phyloP scores from a whole-genome alignment of 2,888 invertebrate species.

The Trimorus sp. region DNA sequence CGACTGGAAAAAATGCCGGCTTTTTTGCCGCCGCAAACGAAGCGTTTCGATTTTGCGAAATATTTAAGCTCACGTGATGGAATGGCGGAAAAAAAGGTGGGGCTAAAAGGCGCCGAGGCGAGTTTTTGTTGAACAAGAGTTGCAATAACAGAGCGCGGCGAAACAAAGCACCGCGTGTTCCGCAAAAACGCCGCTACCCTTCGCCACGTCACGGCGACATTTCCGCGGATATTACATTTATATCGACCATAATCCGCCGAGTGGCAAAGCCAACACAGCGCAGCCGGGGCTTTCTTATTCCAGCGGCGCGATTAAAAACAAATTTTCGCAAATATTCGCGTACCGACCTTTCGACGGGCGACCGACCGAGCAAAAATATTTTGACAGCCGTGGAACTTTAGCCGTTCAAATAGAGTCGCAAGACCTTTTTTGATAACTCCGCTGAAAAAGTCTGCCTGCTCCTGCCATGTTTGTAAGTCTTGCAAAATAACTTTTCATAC shows the following conservation, averaged over 20 bases:
- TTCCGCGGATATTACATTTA: constrained; percentile 4
- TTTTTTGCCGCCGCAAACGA: background rate
- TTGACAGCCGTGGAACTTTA: constrained; percentile 5
- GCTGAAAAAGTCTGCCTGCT: background rate
- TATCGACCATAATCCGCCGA: constrained; percentile 10
- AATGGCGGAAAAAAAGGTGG: no score
- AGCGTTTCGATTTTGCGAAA: no score
- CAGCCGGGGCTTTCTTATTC: constrained; percentile 19
- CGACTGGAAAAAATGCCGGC: constrained; percentile 5
- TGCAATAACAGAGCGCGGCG: background rate
- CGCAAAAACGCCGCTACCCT: background rate
- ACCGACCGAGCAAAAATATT: constrained; percentile 13
- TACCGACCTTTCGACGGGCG: constrained; percentile 1
- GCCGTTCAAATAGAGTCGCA: background rate
- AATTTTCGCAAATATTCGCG: constrained; percentile 25
- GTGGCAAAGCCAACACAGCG: constrained; percentile 10
- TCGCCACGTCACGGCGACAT: no score
- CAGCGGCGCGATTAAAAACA: constrained; percentile 5
- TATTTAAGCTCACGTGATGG: no score
- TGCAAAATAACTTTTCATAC: no score
- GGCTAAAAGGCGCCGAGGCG: no score
- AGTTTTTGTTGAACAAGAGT: no score
- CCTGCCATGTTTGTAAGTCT: no score
- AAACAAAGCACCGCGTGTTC: background rate
- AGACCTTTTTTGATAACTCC: background rate